Percentiles rank a stretch among this genome's conserved stretches.
phyloP scores from a whole-genome alignment of 2,888 invertebrate genomes.

The Scaptomyza cyrtandrae region DNA sequence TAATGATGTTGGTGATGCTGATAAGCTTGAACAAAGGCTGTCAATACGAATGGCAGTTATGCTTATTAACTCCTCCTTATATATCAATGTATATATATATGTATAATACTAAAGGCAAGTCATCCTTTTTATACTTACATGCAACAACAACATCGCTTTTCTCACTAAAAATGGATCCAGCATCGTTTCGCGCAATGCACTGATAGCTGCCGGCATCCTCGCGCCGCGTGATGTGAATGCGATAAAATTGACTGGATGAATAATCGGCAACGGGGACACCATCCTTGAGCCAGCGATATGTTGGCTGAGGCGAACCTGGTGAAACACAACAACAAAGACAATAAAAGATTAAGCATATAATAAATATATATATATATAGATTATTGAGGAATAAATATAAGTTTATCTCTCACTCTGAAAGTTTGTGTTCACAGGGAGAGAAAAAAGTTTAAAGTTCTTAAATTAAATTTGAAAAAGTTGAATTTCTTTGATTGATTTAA shows the following conservation, averaged over 20 bases:
- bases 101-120: too few relatives aligned
- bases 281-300: slow-evolving; percentile 96
- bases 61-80: not conserved
- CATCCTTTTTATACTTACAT: slow-evolving; percentile 87
- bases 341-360: slow-evolving; percentile 26
- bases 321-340: slow-evolving; percentile 14
- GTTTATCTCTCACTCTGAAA: not conserved
- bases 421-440: not conserved
- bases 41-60: not conserved
- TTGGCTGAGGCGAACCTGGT: slow-evolving; percentile 91
- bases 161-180: slow-evolving; percentile 96
- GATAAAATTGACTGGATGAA: slow-evolving; percentile 92
- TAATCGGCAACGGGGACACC: slow-evolving; percentile 91
- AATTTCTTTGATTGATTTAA: not conserved
- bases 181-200: slow-evolving; percentile 95
- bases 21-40: not conserved
- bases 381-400: not conserved
- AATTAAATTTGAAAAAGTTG: not conserved
- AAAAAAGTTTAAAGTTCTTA: not conserved
- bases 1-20: not conserved
- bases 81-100: not conserved
- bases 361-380: not conserved
- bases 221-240: slow-evolving; percentile 91
- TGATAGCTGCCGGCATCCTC: slow-evolving; percentile 96
- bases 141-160: slow-evolving; percentile 95